Conservation (phyloP, 2,888 invertebrate genomes). For the Synanthedon myopaeformis region DNA sequence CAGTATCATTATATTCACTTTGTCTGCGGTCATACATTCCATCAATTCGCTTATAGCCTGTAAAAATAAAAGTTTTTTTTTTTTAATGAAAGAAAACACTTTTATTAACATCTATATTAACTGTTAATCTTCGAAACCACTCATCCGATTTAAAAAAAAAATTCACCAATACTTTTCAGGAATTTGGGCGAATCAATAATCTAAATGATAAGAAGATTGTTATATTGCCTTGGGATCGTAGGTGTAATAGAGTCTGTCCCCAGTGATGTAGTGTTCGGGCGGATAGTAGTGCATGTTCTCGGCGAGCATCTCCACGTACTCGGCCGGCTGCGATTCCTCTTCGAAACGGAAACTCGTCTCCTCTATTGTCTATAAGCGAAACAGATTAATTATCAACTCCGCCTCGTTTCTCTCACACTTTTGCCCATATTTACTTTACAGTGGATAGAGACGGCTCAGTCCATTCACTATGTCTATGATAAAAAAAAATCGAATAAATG, state of each 20-base stretch:
- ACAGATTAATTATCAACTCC: too few relatives aligned
- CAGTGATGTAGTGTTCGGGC: slow-evolving; percentile 82
- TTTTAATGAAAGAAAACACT: too few relatives aligned
- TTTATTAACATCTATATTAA: too few relatives aligned
- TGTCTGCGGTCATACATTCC: slow-evolving; percentile 72
- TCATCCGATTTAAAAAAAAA: too few relatives aligned
- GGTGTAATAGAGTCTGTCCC: slow-evolving; percentile 79
- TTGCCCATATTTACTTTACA: too few relatives aligned
- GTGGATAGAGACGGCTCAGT: too few relatives aligned
- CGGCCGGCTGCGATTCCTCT: slow-evolving; percentile 77
- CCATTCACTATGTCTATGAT: too few relatives aligned
- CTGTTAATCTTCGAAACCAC: too few relatives aligned
- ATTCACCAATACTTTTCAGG: too few relatives aligned
- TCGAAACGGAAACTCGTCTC: slow-evolving; percentile 80
- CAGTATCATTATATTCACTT: slow-evolving; percentile 78
- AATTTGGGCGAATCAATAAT: background rate
- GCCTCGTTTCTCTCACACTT: too few relatives aligned
- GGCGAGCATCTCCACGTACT: slow-evolving; percentile 82
- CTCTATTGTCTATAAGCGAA: slow-evolving; percentile 70
- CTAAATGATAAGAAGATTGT: background rate
- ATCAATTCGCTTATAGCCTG: slow-evolving; percentile 73
- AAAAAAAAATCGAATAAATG: too few relatives aligned
- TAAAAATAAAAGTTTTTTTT: slow-evolving; percentile 1
- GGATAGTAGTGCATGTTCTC: slow-evolving; percentile 86
- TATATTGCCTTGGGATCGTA: slow-evolving; percentile 75